A percentile compares a stretch with the other conserved stretches of the same genome.
phyloP scores from a whole-genome alignment of 2,113 vertebrate species.

The Pheucticus melanocephalus region DNA sequence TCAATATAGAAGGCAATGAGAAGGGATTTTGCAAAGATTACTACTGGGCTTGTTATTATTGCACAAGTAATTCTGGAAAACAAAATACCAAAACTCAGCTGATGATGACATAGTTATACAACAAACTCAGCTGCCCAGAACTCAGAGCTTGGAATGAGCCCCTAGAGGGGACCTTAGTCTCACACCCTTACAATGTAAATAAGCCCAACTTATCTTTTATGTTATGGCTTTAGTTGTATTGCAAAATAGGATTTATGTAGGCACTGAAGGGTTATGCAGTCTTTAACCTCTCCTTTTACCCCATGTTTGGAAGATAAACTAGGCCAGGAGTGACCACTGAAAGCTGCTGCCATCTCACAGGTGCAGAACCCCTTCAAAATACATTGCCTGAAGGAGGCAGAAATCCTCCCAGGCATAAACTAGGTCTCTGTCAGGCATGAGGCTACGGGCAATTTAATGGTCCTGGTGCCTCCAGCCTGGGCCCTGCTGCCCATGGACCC shows the following conservation, averaged over 20 bases:
- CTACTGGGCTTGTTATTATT: constrained; percentile 38
- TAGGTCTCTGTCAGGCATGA: neutral
- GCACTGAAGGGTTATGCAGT: neutral
- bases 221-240: neutral
- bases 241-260: neutral
- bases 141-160: neutral
- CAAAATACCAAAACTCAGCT: constrained; percentile 59
- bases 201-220: neutral
- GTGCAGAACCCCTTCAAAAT: neutral
- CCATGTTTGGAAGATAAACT: neutral
- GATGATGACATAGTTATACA: constrained; percentile 34
- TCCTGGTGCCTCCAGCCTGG: neutral
- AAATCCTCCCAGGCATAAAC: neutral
- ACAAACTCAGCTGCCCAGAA: neutral
- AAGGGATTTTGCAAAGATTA: constrained; percentile 49
- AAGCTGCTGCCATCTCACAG: constrained; percentile 1
- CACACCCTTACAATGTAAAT: neutral
- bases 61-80: constrained; percentile 47
- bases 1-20: constrained; percentile 19
- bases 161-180: neutral
- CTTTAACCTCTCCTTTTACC: neutral
- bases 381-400: neutral
- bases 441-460: no score
- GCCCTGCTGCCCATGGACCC: neutral
- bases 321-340: neutral